Conservation (phyloP, 2,888 invertebrate species). For the Penaeus monodon region DNA sequence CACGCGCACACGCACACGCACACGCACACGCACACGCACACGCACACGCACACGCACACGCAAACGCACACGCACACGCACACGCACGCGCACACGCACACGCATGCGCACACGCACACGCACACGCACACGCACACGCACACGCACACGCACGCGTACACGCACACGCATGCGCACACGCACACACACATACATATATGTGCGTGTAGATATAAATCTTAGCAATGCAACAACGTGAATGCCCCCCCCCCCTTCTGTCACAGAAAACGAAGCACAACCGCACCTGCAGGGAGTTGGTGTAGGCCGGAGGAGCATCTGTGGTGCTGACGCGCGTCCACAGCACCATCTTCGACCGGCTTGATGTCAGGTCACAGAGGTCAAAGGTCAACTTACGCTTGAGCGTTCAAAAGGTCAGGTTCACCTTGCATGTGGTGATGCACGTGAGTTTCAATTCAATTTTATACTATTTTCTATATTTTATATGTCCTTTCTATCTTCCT, state of each 20-base stretch:
- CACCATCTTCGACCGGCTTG: slow-evolving; percentile 26
- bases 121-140: not conserved
- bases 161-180: not conserved
- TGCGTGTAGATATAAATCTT: no score
- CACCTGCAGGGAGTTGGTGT: slow-evolving; percentile 48
- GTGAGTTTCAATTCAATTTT: no score
- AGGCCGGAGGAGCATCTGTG: slow-evolving; percentile 37
- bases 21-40: no score
- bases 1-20: no score
- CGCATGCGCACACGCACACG: not conserved
- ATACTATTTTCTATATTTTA: not conserved
- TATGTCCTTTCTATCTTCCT: no score
- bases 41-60: no score
- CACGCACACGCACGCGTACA: no score
- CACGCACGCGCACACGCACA: not conserved
- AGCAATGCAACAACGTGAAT: no score
- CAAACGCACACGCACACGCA: no score
- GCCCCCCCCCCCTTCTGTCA: not conserved
- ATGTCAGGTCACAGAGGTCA: no score
- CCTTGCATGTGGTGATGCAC: not conserved
- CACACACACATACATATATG: not conserved
- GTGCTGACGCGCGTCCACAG: slow-evolving; percentile 47
- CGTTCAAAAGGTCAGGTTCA: not conserved
- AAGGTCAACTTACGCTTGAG: not conserved
- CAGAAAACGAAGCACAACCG: not conserved